Percentiles rank a stretch among this genome's conserved stretches.
phyloP scores from a whole-genome alignment of 2,888 invertebrate species.

The Sphaerophoria taeniata region DNA sequence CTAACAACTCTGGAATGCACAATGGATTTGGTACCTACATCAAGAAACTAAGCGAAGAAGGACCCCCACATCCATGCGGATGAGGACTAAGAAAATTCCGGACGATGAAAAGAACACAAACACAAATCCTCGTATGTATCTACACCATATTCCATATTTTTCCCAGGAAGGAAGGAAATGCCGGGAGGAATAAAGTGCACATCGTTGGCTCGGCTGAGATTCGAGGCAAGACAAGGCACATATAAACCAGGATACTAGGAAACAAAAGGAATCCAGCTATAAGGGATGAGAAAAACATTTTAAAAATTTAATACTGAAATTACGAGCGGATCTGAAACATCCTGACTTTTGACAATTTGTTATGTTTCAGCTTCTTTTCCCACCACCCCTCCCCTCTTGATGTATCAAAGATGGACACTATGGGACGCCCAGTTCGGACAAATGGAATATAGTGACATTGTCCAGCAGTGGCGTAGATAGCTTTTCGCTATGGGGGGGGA shows the following conservation, averaged over 20 bases:
- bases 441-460: constrained; percentile 30
- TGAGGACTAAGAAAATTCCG: constrained; percentile 37
- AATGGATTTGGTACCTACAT: constrained; percentile 34
- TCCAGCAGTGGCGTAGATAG: no score
- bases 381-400: neutral
- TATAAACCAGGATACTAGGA: neutral
- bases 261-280: neutral
- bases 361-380: neutral
- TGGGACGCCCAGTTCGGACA: neutral
- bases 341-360: constrained; percentile 32
- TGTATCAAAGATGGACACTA: neutral
- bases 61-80: neutral
- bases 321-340: constrained; percentile 52
- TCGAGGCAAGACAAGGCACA: neutral
- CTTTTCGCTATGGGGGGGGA: no score
- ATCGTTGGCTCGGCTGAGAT: constrained; percentile 1
- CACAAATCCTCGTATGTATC: constrained; percentile 9
- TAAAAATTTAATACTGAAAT: constrained; percentile 66
- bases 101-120: constrained; percentile 60
- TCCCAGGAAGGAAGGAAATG: constrained; percentile 66
- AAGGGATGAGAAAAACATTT: constrained; percentile 53
- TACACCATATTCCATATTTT: constrained; percentile 12
- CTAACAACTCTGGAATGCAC: constrained; percentile 46
- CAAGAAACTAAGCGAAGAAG: constrained; percentile 7
- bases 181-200: constrained; percentile 60